Base-by-base conservation (phyloP, 2,113 vertebrate species). In the Centrocercus urophasianus region DNA sequence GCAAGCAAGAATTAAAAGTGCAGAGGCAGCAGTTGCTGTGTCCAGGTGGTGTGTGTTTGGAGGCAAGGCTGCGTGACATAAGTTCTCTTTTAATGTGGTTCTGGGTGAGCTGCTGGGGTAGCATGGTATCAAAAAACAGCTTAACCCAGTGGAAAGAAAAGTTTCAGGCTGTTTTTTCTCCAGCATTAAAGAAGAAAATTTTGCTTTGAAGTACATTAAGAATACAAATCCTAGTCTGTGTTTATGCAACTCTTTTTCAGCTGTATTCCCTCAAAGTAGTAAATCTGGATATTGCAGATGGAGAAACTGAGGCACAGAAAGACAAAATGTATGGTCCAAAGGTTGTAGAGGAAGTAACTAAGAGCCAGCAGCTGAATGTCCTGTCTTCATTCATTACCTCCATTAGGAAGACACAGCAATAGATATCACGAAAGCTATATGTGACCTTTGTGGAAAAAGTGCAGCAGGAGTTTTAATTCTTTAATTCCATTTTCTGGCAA, bases 1-100 rank as follows among this genome's bases (percentile, higher is more conserved):
- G 66, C 87, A 86, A 89, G 94, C 91, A 87, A 86, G 86, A 97
- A 86, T 72, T 40, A 94, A 96, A 69, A 69, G 45, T 93, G 93
- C 96, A 93, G 83, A 32, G 76, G 81, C 90, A 96, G 93, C 94
- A 95, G 69, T 96, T 92, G 59, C 59, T 78, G 9, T 32, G 72
- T 90, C 79, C 93, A 95, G 88, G 92, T 96, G 82, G 72, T 63
- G 60, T 81, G 52, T 82, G 45, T 86, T 93, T 77, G 75, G 67
- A 90, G 47, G 71, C 91, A 86, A 88, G 70, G 70, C 86, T 90
- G 75, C 32, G 9, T 92, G 85, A 90, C 76, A 36, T 87, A 36
- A 73, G 67, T 93, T 92, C 85, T 94, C 78, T 67, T 92, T 93
- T 94, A 54, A 67, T 86, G 80, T 93, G 89, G 64, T 93, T 91